Percentiles rank a stretch among this genome's conserved stretches.
Conservation (phyloP, 2,113 vertebrate genomes). For the Dryoscopus gambensis region DNA sequence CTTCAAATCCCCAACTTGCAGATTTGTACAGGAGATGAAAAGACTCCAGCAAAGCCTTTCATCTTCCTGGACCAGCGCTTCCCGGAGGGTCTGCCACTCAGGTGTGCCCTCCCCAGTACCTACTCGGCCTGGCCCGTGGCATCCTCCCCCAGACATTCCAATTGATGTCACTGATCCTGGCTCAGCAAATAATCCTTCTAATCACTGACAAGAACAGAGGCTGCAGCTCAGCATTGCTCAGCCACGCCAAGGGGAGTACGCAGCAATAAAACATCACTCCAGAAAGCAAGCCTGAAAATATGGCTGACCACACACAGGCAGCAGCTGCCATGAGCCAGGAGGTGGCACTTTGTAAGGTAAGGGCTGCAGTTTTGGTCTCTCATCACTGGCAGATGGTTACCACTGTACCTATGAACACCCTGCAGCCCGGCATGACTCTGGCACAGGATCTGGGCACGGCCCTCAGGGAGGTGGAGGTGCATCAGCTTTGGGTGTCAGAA, state of each 20-base stretch:
- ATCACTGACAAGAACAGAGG: slow-evolving; percentile 3
- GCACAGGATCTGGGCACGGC: background rate
- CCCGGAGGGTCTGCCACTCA: background rate
- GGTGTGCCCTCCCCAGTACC: background rate
- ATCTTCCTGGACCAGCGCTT: background rate
- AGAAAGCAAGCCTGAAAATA: background rate
- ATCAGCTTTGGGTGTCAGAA: background rate
- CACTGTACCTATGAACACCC: background rate
- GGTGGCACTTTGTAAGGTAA: background rate
- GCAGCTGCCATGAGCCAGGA: background rate
- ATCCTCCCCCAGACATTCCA: slow-evolving; percentile 4
- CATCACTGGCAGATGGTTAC: background rate
- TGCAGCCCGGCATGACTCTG: background rate
- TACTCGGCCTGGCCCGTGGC: background rate
- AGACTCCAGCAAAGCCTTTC: background rate
- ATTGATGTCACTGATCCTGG: slow-evolving; percentile 23
- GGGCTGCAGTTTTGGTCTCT: background rate
- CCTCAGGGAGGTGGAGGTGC: background rate
- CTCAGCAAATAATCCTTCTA: slow-evolving; percentile 40
- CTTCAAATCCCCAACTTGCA: background rate
- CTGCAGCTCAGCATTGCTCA: background rate
- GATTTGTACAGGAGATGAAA: background rate
- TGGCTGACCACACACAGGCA: background rate
- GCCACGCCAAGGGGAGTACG: background rate
- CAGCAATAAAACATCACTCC: background rate